phyloP scores from a whole-genome alignment of 1,140 invertebrate genomes.

The Panagrolaimus sp. region DNA sequence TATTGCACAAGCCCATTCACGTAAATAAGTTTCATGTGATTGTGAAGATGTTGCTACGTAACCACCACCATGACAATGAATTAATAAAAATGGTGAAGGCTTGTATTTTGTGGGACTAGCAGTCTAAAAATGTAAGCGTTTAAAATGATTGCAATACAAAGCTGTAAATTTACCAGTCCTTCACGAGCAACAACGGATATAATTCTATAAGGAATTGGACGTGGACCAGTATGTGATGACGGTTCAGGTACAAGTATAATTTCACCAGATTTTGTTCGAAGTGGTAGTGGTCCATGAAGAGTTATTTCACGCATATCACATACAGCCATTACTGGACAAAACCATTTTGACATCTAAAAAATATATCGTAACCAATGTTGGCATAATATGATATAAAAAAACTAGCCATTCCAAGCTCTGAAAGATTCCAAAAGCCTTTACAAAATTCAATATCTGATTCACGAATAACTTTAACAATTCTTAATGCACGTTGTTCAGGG shows the following conservation, averaged over 20 bases:
- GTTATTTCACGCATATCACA: constrained; percentile 73
- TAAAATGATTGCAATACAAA: neutral
- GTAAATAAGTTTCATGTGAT: constrained; percentile 85
- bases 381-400: constrained; percentile 64
- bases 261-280: constrained; percentile 61
- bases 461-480: constrained; percentile 79
- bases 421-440: constrained; percentile 86
- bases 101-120: constrained; percentile 26
- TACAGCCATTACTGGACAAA: constrained; percentile 69
- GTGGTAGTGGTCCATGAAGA: constrained; percentile 61
- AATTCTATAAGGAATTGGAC: constrained; percentile 71
- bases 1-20: constrained; percentile 78
- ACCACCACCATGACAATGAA: constrained; percentile 95
- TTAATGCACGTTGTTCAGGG: constrained; percentile 75
- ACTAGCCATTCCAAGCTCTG: constrained; percentile 67
- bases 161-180: constrained; percentile 69
- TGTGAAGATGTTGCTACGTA: constrained; percentile 92
- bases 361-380: too few species aligned
- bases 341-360: constrained; percentile 67
- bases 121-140: constrained; percentile 10
- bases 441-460: constrained; percentile 85
- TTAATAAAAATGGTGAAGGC: constrained; percentile 66
- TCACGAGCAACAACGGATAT: constrained; percentile 71
- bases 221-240: constrained; percentile 71
- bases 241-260: constrained; percentile 73